Base-by-base conservation (phyloP, 1,140 invertebrate genomes). In the Caenorhabditis brenneri region DNA sequence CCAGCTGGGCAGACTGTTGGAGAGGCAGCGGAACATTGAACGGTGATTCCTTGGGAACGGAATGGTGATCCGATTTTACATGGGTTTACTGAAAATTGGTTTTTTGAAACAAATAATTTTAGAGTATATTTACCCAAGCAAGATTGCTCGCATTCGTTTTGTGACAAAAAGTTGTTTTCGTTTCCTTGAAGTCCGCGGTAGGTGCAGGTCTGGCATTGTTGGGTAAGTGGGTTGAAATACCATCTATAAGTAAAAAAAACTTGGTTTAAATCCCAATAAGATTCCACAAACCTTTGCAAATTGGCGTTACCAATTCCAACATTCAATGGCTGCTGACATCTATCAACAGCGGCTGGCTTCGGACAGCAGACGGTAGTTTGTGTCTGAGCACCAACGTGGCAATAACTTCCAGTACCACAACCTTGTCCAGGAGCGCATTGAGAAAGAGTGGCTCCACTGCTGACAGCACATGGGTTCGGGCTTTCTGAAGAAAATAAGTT, bases 111-210 rank as follows among this genome's bases (percentile, higher is more conserved):
- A 39, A 49, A 7, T 6, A 84, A 33, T 49, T 19, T 39, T 22
- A 58, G 10, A 29, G 27, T n/a, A 48, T 10, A 87, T 0, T 65
- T 27, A 87, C 89, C 65, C 46, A 89, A 81, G 60, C 89, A 90
- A 31, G 88, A 55, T 46, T 81, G 81, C 84, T 90, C 87, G 42
- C 89, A 90, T n/a, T 90, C 87, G 10, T 86, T 39, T 39, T 84
- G 86, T 0, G 84, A 80, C 27, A 90, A 49, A 81, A 90, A 90
- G 82, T 91, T 90, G 85, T 90, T 90, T 53, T 90, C 87, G 60
- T 90, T 90, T 39, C 89, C 89, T 39, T 89, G 87, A 58, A 90
- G 87, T 9, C 89, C 89, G 24, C 85, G 83, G 36, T 90, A 90
- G 33, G 83, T 80, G 55, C 87, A 89, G 9, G 84, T 78, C 78